A percentile compares a stretch with the other conserved stretches of the same genome.
phyloP scores from a whole-genome alignment of 35 echinoderm and acorn worm species.

The Apostichopus japonicus region DNA sequence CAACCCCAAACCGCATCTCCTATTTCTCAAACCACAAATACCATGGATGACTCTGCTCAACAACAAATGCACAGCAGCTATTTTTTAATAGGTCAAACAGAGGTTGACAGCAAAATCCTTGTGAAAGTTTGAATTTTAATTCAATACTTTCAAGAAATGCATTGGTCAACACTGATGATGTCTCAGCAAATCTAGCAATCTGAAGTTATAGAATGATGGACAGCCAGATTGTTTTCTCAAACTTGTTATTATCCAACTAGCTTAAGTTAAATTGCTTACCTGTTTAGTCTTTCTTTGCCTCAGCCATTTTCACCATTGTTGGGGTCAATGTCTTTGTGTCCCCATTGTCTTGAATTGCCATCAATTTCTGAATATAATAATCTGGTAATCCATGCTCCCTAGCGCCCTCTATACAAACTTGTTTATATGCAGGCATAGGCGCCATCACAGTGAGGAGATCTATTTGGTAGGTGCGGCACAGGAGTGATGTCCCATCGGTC shows the following conservation, averaged over 20 bases:
- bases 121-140: too few species aligned
- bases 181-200: too few species aligned
- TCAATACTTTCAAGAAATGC: too few species aligned
- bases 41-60: too few species aligned
- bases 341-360: constrained; percentile 18
- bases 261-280: not conserved
- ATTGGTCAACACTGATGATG: too few species aligned
- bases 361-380: constrained; percentile 15
- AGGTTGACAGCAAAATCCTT: too few species aligned
- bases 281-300: constrained; percentile 15
- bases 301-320: constrained; percentile 10
- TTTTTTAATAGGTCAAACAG: too few species aligned
- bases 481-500: not conserved
- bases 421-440: constrained; percentile 3
- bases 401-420: constrained; percentile 15
- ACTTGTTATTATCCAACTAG: not conserved
- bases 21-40: too few species aligned
- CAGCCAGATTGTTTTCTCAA: too few species aligned
- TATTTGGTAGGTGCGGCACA: constrained; percentile 19
- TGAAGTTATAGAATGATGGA: too few species aligned
- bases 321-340: not conserved
- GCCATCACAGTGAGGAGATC: not conserved
- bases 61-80: too few species aligned
- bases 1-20: too few species aligned
- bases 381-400: constrained; percentile 7